Evolutionary conservation across 2,797 vertebrate genomes (phyloP).

Genomic region (Macroramphosus scolopax): DNA sequence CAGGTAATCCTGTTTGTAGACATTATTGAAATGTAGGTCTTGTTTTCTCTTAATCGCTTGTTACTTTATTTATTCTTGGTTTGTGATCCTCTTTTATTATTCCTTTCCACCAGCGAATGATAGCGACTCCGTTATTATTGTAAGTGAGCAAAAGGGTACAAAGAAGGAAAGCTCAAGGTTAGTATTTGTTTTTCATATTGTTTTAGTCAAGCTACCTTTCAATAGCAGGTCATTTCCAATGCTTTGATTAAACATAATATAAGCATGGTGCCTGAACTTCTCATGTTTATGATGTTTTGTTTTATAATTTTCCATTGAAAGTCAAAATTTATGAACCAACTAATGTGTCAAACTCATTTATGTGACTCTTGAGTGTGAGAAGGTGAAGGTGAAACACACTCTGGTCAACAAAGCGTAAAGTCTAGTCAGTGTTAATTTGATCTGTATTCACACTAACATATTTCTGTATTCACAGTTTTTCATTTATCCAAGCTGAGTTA

Average conservation of each 20-base stretch:
- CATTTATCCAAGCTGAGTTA: conserved; percentile 90
- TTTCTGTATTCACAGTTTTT: conserved; percentile 69
- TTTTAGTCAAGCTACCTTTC: not conserved
- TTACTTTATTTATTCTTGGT: not conserved
- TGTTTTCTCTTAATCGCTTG: not conserved
- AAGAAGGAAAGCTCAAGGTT: conserved; percentile 82
- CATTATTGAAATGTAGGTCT: too few relatives aligned
- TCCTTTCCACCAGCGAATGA: conserved; percentile 69
- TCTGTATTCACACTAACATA: not conserved
- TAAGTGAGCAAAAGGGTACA: conserved; percentile 86
- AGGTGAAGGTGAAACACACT: not conserved
- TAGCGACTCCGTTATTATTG: conserved; percentile 90
- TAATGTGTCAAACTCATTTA: too few relatives aligned
- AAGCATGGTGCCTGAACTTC: not conserved
- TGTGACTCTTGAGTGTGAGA: not conserved
- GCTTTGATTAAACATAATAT: too few relatives aligned
- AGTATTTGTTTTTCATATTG: conserved; percentile 24
- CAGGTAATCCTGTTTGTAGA: conserved; percentile 55
- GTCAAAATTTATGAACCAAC: too few relatives aligned
- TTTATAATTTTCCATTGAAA: too few relatives aligned
- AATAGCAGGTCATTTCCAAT: too few relatives aligned
- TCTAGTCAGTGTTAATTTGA: not conserved
- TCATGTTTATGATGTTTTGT: too few relatives aligned
- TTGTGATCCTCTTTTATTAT: conserved; percentile 21
- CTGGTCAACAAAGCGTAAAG: not conserved